Base-by-base conservation (phyloP, 2,888 invertebrate species). In the Silvanus unidentatus region DNA sequence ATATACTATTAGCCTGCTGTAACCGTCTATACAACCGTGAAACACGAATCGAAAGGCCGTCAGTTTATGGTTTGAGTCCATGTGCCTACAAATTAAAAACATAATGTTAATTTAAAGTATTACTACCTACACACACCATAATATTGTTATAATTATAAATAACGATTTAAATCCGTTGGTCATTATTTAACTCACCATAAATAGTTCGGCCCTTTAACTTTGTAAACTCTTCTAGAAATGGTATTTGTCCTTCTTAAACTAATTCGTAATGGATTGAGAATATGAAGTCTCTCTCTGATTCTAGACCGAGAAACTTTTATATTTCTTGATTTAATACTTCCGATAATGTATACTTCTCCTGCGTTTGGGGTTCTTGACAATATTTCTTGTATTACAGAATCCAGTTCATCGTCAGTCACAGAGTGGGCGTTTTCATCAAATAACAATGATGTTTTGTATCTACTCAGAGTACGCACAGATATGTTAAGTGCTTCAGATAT, bases 71-170 rank as follows among this genome's bases (percentile, higher is more conserved):
- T 49, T 45, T 16, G 45, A 45, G 27, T 50, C 48, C 9, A 50
- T 48, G 43, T 50, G 50, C 50, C 50, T 49, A n/a, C n/a, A n/a
- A n/a, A n/a, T n/a, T n/a, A n/a, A n/a, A 29, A 32, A 49, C 49
- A 15, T 35, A 37, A 14, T 27, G 42, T 12, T n/a, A n/a, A n/a
- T n/a, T n/a, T n/a, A n/a, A n/a, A n/a, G n/a, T n/a, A n/a, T n/a
- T n/a, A n/a, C n/a, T n/a, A n/a, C n/a, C n/a, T n/a, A n/a, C n/a
- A n/a, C n/a, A n/a, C n/a, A n/a, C n/a, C n/a, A n/a, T n/a, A n/a
- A n/a, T n/a, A n/a, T n/a, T n/a, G n/a, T n/a, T n/a, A n/a, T n/a
- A n/a, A n/a, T n/a, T n/a, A n/a, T n/a, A n/a, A n/a, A n/a, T n/a
- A n/a, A n/a, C n/a, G n/a, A n/a, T n/a, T n/a, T n/a, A n/a, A n/a